Conservation (phyloP, 23 tunicate species). For the Trididemnum clinides region DNA sequence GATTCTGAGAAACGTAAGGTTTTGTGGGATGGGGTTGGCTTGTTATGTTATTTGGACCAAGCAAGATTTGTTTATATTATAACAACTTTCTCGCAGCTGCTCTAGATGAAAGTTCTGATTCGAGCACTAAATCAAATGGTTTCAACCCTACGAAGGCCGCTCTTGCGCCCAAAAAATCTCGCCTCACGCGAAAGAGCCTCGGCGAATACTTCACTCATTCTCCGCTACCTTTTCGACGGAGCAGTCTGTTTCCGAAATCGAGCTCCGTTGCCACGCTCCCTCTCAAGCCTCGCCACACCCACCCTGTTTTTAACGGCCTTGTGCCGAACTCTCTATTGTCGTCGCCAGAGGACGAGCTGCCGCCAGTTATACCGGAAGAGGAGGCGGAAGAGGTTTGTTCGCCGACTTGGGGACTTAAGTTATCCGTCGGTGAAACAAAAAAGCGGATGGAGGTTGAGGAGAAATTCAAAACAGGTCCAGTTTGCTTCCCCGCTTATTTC, state of each 20-base stretch:
- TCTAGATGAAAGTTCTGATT: not conserved
- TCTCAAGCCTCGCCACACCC: not conserved
- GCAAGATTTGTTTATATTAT: no score
- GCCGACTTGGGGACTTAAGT: no score
- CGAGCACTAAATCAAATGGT: not conserved
- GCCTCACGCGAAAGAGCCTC: conserved; percentile 6
- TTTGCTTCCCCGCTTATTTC: no score
- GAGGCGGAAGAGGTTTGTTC: no score
- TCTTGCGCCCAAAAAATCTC: not conserved
- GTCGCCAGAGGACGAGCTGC: conserved; percentile 6
- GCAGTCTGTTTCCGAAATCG: not conserved
- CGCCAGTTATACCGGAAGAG: not conserved
- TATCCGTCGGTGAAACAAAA: no score
- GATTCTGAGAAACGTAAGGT: no score
- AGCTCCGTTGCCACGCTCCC: not conserved
- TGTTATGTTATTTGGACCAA: no score
- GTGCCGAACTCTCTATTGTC: not conserved
- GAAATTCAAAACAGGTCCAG: no score
- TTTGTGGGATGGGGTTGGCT: no score
- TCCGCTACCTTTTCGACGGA: conserved; percentile 16
- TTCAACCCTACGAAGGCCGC: not conserved
- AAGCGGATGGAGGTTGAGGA: no score
- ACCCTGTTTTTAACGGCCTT: not conserved
- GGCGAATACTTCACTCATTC: conserved; percentile 33
- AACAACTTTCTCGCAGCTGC: no score